Evolutionary conservation across 2,888 invertebrate species (phyloP), one percentile per base, ranked within the genome.

Genomic region (Oeneis ivallda): DNA sequence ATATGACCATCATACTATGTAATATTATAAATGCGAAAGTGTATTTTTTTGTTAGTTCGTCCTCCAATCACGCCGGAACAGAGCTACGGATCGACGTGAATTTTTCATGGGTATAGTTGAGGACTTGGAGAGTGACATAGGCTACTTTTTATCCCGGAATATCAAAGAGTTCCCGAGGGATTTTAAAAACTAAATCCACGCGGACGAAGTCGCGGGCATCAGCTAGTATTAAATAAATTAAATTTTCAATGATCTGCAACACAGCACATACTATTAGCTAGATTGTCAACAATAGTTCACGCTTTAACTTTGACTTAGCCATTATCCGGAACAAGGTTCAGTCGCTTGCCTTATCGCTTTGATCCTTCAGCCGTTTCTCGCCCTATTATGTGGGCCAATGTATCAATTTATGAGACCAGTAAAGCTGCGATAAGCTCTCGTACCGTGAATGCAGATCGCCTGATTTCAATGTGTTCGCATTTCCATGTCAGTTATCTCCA

Each of bases 391-490:
- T 58, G 34, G 17, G 34, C 34, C 45, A 47, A 58, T 45, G 58
- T 58, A 34, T 58, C 47, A 47, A 58, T 58, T 47, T 58, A 58
- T 47, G 34, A 32, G 47, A 45, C 45, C 45, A 58, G 45, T 47
- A n/a, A 47, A 58, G 58, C 58, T 34, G 32, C 58, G 58, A 58
- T 58, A 58, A 58, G 58, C 58, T 58, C 58, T 34, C 15, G n/a
- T 32, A 17, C 15, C 26, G 13, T 47, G 47, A 58, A 58, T 58
- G 26, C 47, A 58, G 58, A 45, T 45, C 47, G 34, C 17, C 58
- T 58, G 58, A 34, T 47, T 58, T 45, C 47, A 57, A 57, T 32
- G 43, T n/a, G 41, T 57, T 10, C 32, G 10, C 26, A 45, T 57
- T 26, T 10, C 43, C 1, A 13, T 26, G 19, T 43, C 43, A 2